Percentiles rank a stretch among this genome's conserved stretches.
Evolutionary conservation across 2,113 vertebrate species (phyloP).

Genomic region (Arizona elegans): DNA sequence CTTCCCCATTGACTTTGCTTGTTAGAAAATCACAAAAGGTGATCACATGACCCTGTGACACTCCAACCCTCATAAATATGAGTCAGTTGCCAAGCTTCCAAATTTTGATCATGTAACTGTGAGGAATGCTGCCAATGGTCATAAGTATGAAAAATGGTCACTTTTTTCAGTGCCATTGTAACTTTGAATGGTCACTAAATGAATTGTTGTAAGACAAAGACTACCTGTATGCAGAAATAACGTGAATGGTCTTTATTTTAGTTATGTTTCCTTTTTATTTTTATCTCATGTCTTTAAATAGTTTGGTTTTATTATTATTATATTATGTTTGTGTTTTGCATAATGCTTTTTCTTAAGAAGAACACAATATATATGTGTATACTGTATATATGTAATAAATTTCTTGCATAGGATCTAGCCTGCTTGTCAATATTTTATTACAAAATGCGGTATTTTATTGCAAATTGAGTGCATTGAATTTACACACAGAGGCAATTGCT

Average conservation of each 20-base stretch:
- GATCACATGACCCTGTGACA: background rate
- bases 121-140: background rate
- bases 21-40: background rate
- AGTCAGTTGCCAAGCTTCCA: background rate
- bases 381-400: background rate
- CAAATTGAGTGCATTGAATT: background rate
- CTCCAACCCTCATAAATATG: background rate
- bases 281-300: background rate
- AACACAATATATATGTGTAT: background rate
- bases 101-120: background rate
- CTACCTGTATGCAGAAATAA: background rate
- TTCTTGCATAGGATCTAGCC: background rate
- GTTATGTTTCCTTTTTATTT: background rate
- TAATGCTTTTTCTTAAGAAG: background rate
- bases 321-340: background rate
- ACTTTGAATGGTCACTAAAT: background rate
- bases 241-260: background rate
- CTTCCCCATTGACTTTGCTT: background rate
- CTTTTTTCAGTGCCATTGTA: background rate
- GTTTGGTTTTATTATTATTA: background rate
- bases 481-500: background rate
- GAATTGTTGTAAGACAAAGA: background rate
- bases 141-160: background rate
- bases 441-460: background rate
- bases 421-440: background rate